Evolutionary conservation across 1,140 invertebrate species (phyloP).

Genomic region (Planococcus citri): DNA sequence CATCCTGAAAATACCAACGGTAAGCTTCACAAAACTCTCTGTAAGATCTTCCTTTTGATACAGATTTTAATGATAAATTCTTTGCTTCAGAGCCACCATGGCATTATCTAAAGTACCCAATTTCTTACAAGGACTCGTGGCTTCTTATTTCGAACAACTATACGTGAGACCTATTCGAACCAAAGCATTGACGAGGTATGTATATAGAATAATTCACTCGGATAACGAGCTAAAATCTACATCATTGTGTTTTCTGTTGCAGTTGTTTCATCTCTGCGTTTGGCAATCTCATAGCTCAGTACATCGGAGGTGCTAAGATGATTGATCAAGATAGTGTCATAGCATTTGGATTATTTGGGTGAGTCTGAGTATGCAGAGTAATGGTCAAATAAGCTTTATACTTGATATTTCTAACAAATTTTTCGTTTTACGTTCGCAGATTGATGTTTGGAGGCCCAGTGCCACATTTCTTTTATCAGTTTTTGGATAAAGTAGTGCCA

Average conservation of each 20-base stretch:
- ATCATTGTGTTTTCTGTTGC: conserved; percentile 23
- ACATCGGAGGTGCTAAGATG: conserved; percentile 42
- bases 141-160: conserved; percentile 23
- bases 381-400: background rate
- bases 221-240: no score
- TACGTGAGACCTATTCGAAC: conserved; percentile 24
- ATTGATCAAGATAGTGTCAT: conserved; percentile 49
- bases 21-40: no score
- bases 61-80: no score
- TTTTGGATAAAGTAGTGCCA: conserved; percentile 39
- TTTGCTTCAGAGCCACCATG: conserved; percentile 7
- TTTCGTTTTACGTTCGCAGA: conserved; percentile 34
- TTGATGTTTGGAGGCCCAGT: conserved; percentile 55
- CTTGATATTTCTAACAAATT: conserved; percentile 3
- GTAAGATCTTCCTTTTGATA: no score
- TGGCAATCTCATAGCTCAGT: conserved; percentile 51
- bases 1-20: no score
- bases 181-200: conserved; percentile 24
- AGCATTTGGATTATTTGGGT: conserved; percentile 58
- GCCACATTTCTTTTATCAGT: conserved; percentile 56
- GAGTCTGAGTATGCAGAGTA: conserved; percentile 23
- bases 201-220: background rate
- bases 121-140: conserved; percentile 22
- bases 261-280: conserved; percentile 42
- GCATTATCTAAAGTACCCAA: conserved; percentile 20